phyloP scores from a whole-genome alignment of 2,797 vertebrate species.

The Amblyopsis hoosieri region DNA sequence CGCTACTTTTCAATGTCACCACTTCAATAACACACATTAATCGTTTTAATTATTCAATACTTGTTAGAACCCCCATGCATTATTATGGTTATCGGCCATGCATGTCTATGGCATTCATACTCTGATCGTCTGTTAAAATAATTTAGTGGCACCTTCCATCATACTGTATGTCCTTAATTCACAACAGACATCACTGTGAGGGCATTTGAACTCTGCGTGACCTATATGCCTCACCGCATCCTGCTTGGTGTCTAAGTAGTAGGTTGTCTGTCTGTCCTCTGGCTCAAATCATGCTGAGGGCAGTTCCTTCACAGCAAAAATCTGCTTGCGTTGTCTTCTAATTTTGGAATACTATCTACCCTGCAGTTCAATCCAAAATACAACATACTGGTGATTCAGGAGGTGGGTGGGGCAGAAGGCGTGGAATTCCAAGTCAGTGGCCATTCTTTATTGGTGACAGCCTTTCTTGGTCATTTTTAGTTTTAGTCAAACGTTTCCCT shows the following conservation, averaged over 20 bases:
- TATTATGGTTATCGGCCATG: constrained; percentile 10
- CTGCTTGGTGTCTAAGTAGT: constrained; percentile 39
- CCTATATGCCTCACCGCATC: constrained; percentile 54
- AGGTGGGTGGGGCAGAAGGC: constrained; percentile 34
- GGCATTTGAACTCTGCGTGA: constrained; percentile 43
- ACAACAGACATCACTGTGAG: constrained; percentile 10
- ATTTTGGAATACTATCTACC: constrained; percentile 32
- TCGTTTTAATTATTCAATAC: background rate
- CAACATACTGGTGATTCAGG: constrained; percentile 30
- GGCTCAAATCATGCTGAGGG: constrained; percentile 58
- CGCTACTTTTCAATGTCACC: background rate
- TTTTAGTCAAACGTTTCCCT: constrained; percentile 51
- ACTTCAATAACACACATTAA: background rate
- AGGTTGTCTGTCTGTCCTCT: constrained; percentile 53
- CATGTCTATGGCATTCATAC: constrained; percentile 4
- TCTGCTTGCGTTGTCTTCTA: constrained; percentile 64
- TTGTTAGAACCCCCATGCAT: background rate
- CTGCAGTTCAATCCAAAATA: constrained; percentile 24
- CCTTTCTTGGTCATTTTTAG: constrained; percentile 53
- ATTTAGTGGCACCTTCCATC: constrained; percentile 8
- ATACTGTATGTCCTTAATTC: constrained; percentile 8
- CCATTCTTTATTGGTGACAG: constrained; percentile 67
- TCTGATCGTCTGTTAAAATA: constrained; percentile 13
- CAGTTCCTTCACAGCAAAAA: constrained; percentile 58
- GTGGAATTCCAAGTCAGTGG: constrained; percentile 33